Conservation (phyloP, 2,888 invertebrate genomes). For the Dicyrtoma fusca region DNA sequence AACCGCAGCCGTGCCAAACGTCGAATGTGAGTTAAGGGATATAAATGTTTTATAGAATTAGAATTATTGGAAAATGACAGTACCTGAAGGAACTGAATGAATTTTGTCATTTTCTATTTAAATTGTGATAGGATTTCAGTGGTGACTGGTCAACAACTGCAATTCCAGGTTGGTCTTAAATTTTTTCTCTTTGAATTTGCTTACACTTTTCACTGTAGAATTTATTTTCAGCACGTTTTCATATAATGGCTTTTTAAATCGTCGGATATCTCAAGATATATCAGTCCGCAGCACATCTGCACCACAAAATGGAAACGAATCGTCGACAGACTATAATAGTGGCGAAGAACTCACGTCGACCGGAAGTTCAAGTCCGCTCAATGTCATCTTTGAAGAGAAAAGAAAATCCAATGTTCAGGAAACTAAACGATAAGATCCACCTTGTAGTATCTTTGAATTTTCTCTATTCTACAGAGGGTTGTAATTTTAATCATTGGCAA, state of each 20-base stretch:
- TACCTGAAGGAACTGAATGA: too few species aligned
- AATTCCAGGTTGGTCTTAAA: constrained; percentile 18
- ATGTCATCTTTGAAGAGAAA: too few species aligned
- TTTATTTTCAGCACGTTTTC: background rate
- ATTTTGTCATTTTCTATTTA: background rate
- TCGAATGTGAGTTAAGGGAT: constrained; percentile 20
- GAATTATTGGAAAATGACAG: too few species aligned
- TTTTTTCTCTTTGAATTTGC: too few species aligned
- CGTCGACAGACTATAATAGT: constrained; percentile 4
- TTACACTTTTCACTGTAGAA: too few species aligned
- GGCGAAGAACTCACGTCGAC: constrained; percentile 2
- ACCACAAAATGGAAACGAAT: background rate
- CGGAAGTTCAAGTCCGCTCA: background rate
- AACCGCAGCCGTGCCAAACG: constrained; percentile 8
- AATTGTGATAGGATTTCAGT: constrained; percentile 5
- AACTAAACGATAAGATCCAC: too few species aligned
- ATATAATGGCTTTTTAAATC: too few species aligned
- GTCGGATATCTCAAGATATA: background rate
- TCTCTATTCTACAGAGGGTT: too few species aligned
- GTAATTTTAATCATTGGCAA: too few species aligned
- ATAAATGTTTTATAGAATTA: too few species aligned
- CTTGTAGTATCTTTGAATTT: too few species aligned
- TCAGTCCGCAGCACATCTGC: background rate
- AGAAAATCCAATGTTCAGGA: too few species aligned
- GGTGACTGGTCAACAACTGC: constrained; percentile 30